A percentile compares a stretch with the other conserved stretches of the same genome.
These are phyloP conservation scores for Ditula angustiorana DNA, from an alignment of 2,888 invertebrate genomes.

Conservation along the genomic window DNA sequence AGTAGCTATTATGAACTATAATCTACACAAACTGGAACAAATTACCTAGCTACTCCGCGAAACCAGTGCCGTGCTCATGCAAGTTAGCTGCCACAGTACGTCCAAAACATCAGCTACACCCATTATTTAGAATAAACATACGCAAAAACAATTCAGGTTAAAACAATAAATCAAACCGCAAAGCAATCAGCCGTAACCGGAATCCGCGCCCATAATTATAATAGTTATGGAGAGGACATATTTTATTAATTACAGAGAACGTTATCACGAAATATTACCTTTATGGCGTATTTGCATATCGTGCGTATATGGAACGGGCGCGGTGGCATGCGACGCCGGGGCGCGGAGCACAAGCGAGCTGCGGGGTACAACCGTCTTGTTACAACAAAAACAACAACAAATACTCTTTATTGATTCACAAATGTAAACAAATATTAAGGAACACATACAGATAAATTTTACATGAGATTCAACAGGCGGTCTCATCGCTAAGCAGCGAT, in stretches of 20 bases:
- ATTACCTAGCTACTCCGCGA: too few species aligned
- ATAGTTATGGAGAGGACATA: constrained; percentile 72
- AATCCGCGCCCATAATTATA: constrained; percentile 66
- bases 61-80: too few species aligned
- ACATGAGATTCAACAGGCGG: too few species aligned
- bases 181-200: constrained; percentile 62
- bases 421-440: too few species aligned
- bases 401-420: too few species aligned
- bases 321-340: constrained; percentile 68
- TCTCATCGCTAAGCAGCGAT: too few species aligned
- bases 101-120: constrained; percentile 40
- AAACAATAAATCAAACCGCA: constrained; percentile 64
- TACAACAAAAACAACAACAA: too few species aligned
- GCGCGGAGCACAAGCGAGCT: constrained; percentile 37
- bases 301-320: constrained; percentile 75
- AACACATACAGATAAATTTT: too few species aligned
- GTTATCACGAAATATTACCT: constrained; percentile 84
- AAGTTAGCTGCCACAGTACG: too few species aligned
- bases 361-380: not conserved
- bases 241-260: constrained; percentile 81
- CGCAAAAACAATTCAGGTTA: constrained; percentile 39
- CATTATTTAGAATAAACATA: constrained; percentile 41
- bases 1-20: too few species aligned
- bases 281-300: constrained; percentile 84
- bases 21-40: too few species aligned